Evolutionary conservation across 1,140 invertebrate genomes (phyloP).

Genomic region (Ptiloglossa arizonensis): DNA sequence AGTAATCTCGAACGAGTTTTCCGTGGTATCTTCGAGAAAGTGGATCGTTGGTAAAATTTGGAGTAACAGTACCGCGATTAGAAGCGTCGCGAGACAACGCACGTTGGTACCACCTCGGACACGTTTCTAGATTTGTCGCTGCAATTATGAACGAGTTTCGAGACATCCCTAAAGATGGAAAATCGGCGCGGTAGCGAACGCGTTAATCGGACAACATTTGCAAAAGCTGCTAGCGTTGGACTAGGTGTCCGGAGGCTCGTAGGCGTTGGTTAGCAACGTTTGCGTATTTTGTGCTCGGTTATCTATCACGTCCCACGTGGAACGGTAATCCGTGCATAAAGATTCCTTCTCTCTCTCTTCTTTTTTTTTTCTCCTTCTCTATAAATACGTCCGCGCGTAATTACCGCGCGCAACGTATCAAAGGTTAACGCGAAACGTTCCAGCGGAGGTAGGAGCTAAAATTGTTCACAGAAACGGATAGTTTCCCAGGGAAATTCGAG

Average conservation of each 20-base stretch:
- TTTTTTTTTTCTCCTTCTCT: not conserved
- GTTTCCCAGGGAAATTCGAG: not conserved
- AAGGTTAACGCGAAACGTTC: conserved; percentile 25
- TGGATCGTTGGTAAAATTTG: too few species aligned
- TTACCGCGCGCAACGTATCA: conserved; percentile 33
- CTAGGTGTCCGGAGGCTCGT: conserved; percentile 4
- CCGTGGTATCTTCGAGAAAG: too few species aligned
- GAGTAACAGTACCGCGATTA: too few species aligned
- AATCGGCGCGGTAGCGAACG: too few species aligned
- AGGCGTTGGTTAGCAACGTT: conserved; percentile 19
- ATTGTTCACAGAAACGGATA: conserved; percentile 12
- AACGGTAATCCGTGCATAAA: conserved; percentile 18
- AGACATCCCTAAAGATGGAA: too few species aligned
- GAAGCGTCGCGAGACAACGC: too few species aligned
- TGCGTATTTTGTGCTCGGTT: conserved; percentile 8
- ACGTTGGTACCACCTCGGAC: too few species aligned
- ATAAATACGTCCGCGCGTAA: conserved; percentile 27
- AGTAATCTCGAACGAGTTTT: too few species aligned
- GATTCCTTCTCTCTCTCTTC: too few species aligned
- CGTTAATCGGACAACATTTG: conserved; percentile 10
- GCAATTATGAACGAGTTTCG: too few species aligned
- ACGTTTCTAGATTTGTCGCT: too few species aligned
- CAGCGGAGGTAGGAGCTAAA: not conserved
- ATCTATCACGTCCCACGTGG: conserved; percentile 35
- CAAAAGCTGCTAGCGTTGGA: too few species aligned